Evolutionary conservation across 2,113 vertebrate genomes (phyloP).

Genomic region (Balaeniceps rex): DNA sequence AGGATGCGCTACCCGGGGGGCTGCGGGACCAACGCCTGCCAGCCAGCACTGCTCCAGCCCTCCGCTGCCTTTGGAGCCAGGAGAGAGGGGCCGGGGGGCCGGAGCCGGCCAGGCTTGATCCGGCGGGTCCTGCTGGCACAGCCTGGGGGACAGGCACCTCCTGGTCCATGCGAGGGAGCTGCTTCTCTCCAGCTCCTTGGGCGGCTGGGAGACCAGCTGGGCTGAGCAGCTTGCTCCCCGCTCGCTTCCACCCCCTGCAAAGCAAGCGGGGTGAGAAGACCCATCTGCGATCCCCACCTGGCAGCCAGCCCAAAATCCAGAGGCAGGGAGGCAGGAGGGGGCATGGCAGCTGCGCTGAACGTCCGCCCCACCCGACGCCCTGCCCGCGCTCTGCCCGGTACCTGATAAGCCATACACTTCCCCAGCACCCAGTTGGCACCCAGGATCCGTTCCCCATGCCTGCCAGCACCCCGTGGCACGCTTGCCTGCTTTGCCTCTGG

Average conservation of each 20-base stretch:
- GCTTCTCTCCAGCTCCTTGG: neutral
- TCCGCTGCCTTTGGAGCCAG: neutral
- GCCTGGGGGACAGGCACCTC: neutral
- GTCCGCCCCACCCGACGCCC: neutral
- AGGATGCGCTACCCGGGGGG: neutral
- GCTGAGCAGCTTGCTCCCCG: neutral
- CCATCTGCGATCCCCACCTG: neutral
- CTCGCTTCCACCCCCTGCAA: neutral
- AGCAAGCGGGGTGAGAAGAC: neutral
- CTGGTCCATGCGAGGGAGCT: rapidly evolving
- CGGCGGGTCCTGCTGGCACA: neutral
- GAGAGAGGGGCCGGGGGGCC: neutral
- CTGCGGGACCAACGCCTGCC: neutral
- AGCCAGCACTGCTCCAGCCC: neutral
- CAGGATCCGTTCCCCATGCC: rapidly evolving
- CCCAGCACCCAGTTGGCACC: neutral
- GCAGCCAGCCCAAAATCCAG: neutral
- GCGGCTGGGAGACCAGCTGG: neutral
- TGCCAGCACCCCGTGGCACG: rapidly evolving
- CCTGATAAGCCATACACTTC: slow-evolving; percentile 58
- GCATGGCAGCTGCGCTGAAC: neutral
- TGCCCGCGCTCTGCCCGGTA: neutral
- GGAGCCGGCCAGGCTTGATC: neutral
- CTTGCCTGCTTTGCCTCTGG: neutral
- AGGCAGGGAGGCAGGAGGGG: neutral